Conservation (phyloP, 1,140 invertebrate genomes). For the Drosophila punjabiensis region DNA sequence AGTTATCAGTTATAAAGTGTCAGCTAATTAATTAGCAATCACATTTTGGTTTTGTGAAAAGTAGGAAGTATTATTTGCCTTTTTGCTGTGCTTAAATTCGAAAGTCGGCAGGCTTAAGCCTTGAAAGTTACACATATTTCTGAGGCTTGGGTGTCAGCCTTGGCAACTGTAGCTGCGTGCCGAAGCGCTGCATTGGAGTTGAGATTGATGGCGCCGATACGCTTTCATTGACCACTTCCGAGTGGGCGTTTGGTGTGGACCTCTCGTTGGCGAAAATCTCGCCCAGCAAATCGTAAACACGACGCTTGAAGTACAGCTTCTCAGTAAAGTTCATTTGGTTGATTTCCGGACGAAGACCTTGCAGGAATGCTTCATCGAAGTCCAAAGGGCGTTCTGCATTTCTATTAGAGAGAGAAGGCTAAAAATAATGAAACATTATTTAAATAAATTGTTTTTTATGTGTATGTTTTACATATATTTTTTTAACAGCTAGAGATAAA, state of each 20-base stretch:
- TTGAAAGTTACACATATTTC: slow-evolving; percentile 29
- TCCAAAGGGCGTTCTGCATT: slow-evolving; percentile 15
- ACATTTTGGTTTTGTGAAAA: slow-evolving; percentile 1
- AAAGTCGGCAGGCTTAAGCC: neutral
- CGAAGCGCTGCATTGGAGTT: slow-evolving; percentile 24
- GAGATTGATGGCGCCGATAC: neutral
- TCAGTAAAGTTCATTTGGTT: slow-evolving; percentile 73
- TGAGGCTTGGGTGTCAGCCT: slow-evolving; percentile 33
- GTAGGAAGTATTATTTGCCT: slow-evolving; percentile 7
- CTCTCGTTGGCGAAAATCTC: slow-evolving; percentile 58
- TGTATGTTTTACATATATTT: no score
- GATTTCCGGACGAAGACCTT: slow-evolving; percentile 74
- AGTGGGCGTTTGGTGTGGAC: neutral
- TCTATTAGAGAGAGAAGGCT: neutral
- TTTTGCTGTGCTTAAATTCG: slow-evolving; percentile 18
- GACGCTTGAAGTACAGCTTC: slow-evolving; percentile 76
- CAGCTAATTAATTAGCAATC: neutral
- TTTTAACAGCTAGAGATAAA: neutral
- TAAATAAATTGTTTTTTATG: no score
- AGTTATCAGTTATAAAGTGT: neutral
- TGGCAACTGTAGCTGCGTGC: slow-evolving; percentile 43
- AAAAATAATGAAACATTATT: neutral
- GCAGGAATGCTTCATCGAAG: slow-evolving; percentile 75
- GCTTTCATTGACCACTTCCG: neutral
- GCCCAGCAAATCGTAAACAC: slow-evolving; percentile 70